A percentile compares a stretch with the other conserved stretches of the same genome.
phyloP scores from a whole-genome alignment of 64 coral and sea anemone genomes.

The Stylophora pistillata region DNA sequence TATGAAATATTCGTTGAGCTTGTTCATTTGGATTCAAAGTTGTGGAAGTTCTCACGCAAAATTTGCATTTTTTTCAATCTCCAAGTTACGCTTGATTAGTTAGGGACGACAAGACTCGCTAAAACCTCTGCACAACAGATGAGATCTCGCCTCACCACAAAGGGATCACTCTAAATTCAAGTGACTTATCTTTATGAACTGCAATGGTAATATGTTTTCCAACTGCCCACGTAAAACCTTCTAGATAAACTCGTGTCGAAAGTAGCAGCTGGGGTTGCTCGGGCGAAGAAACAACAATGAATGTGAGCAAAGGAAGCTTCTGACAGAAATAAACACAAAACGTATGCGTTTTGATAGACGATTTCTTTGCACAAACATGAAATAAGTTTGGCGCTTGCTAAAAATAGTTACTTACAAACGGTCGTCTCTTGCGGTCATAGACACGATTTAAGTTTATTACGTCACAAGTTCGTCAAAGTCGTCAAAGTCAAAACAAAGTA shows the following conservation, averaged over 20 bases:
- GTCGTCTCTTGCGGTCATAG: background rate
- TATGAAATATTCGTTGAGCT: background rate
- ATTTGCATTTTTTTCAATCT: conserved; percentile 31
- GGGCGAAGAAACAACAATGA: background rate
- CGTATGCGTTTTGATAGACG: background rate
- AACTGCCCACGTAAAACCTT: background rate
- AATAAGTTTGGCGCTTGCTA: background rate
- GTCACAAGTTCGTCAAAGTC: conserved; percentile 7
- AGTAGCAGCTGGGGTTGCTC: background rate
- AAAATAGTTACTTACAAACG: background rate
- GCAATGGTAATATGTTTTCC: background rate
- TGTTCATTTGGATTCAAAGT: background rate
- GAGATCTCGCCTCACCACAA: background rate
- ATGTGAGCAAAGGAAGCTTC: background rate
- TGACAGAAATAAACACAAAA: background rate
- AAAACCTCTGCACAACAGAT: background rate
- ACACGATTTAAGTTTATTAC: background rate
- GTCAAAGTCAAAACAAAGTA: background rate
- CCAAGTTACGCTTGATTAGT: background rate
- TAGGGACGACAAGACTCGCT: background rate
- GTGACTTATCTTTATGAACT: background rate
- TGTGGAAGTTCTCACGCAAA: conserved; percentile 48
- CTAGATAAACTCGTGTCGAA: background rate
- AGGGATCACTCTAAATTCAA: background rate
- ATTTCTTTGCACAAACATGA: background rate